Conservation (phyloP, 2,888 invertebrate genomes). For the Dasysyrphus tricinctus region DNA sequence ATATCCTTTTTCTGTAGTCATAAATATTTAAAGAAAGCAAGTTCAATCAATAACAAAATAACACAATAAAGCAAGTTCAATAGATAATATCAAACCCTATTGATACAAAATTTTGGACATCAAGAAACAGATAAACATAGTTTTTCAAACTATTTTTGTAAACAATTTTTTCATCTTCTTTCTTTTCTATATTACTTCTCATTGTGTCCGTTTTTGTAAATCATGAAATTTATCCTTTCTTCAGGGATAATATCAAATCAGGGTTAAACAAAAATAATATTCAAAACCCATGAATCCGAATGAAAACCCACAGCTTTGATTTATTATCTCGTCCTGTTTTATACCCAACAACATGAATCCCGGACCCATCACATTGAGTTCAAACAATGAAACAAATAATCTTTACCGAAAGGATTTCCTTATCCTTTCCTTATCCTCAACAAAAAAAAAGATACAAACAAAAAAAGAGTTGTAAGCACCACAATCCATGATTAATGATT, state of each 20-base stretch:
- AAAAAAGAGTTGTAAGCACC: neutral
- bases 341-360: neutral
- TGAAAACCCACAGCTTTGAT: slow-evolving; percentile 23
- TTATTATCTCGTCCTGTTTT: slow-evolving; percentile 6
- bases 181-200: neutral
- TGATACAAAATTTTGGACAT: neutral
- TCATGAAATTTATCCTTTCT: slow-evolving; percentile 1
- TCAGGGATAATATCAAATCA: neutral
- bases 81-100: neutral
- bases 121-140: too few species aligned
- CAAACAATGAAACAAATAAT: slow-evolving; percentile 10
- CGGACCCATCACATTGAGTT: neutral
- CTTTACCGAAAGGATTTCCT: slow-evolving; percentile 1
- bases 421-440: neutral
- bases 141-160: too few species aligned
- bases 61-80: too few species aligned
- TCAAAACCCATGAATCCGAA: slow-evolving; percentile 19
- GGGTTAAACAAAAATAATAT: neutral
- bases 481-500: slow-evolving; percentile 22
- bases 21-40: too few species aligned
- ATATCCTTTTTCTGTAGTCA: too few species aligned
- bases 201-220: neutral
- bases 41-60: too few species aligned
- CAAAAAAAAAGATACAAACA: neutral
- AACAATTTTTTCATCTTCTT: neutral